Evolutionary conservation across 2,113 vertebrate species (phyloP), one percentile per base, ranked within the genome.

Genomic region (Abramis brama): DNA sequence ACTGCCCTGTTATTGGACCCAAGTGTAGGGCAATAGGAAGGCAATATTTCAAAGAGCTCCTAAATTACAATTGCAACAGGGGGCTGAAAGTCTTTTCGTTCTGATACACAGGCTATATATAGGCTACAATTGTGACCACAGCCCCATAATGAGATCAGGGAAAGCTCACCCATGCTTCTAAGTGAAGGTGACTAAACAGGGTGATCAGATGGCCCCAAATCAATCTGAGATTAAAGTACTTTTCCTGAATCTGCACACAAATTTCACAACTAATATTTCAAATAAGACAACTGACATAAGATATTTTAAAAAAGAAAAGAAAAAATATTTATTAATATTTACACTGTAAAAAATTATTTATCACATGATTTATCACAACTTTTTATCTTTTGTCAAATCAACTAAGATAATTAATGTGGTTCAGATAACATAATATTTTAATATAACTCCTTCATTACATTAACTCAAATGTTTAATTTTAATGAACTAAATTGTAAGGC

Each of bases 121-220:
- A 33, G 57, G n/a, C n/a, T n/a, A n/a, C 27, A 43, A 78, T 25
- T 79, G 77, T 79, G 77, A 79, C 55, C 21, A 79, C 55, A 25
- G 27, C 27, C 21, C 33, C 13, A 79, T 79, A 62, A 60, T 79
- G 33, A 79, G 57, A 60, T 79, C 77, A 79, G 77, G 57, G 11
- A 79, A 60, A 47, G 43, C 71, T 74, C 13, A 23, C 25, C 71
- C 39, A 60, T 43, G 21, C 21, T 43, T 79, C 23, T 62, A 43
- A 60, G 57, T 62, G 77, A 60, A 79, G 57, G 78, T 79, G 36
- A 79, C 23, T 79, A 62, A 79, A 62, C 57, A 7, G 30, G 30
- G 5, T 59, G 52, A 79, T 59, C 13, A 76, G 13, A 77, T 10
- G 25, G 47, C 15, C 30, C 9, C 19, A 43, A 43, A 79, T 60